Percentiles rank a stretch among this genome's conserved stretches.
Conservation (phyloP, 2,113 vertebrate species). For the Chaetodon auriga region DNA sequence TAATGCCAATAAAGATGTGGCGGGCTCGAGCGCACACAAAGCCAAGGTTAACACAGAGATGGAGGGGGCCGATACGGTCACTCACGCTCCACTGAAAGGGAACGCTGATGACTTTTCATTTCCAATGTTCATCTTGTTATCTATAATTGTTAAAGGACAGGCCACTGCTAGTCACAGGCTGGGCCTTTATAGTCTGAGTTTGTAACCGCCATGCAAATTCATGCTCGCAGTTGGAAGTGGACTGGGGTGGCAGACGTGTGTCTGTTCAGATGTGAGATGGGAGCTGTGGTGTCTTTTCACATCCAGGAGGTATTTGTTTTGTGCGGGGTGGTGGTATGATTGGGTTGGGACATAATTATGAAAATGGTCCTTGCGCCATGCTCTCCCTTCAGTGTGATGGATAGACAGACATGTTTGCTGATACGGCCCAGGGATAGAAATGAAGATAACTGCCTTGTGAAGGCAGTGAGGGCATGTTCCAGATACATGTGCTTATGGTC, state of each 20-base stretch:
- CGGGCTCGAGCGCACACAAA: slow-evolving; percentile 48
- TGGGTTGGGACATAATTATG: slow-evolving; percentile 54
- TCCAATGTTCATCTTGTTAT: slow-evolving; percentile 83
- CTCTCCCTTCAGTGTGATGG: slow-evolving; percentile 16
- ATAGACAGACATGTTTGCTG: slow-evolving; percentile 42
- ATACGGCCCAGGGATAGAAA: slow-evolving; percentile 45
- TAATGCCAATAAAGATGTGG: slow-evolving; percentile 54
- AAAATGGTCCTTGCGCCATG: slow-evolving; percentile 61
- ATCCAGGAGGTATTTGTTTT: slow-evolving; percentile 23
- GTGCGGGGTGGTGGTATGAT: neutral
- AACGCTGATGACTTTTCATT: slow-evolving; percentile 81
- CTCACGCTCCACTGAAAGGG: slow-evolving; percentile 50
- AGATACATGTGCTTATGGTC: slow-evolving; percentile 23
- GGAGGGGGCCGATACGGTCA: slow-evolving; percentile 62
- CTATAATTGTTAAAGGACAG: slow-evolving; percentile 80
- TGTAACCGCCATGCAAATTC: slow-evolving; percentile 60
- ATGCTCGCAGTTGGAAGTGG: slow-evolving; percentile 58
- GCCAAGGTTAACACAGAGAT: slow-evolving; percentile 80
- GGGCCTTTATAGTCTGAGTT: slow-evolving; percentile 64
- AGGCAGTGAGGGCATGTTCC: slow-evolving; percentile 4
- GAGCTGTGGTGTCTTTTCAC: neutral
- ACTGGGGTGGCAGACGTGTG: slow-evolving; percentile 2
- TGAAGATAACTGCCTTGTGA: slow-evolving; percentile 43
- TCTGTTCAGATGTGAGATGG: neutral
- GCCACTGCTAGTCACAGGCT: slow-evolving; percentile 40